Percentiles rank a stretch among this genome's conserved stretches.
Evolutionary conservation across 2,113 vertebrate genomes (phyloP).

Genomic region (Rhinoptilus africanus): DNA sequence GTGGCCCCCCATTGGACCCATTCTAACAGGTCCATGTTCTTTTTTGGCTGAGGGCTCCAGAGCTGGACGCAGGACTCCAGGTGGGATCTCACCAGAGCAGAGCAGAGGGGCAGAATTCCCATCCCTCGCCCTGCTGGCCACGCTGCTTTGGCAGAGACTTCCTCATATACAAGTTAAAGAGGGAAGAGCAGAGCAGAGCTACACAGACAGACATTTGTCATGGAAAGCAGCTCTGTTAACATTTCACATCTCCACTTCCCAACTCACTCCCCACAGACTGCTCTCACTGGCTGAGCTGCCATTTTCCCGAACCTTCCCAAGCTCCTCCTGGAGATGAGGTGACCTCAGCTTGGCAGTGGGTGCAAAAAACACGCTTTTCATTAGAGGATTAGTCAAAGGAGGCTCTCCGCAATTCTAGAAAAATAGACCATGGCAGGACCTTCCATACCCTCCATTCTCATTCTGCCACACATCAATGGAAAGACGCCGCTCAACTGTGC

Average conservation of each 20-base stretch:
- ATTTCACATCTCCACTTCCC: not conserved
- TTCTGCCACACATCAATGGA: not conserved
- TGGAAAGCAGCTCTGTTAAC: not conserved
- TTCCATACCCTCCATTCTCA: not conserved
- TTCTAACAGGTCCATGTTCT: too few relatives aligned
- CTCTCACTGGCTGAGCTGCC: not conserved
- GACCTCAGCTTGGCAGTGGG: not conserved
- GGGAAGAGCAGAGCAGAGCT: not conserved
- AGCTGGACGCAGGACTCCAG: too few relatives aligned
- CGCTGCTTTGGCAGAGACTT: not conserved
- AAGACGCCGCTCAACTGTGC: not conserved
- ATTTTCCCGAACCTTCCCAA: not conserved
- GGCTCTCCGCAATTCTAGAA: not conserved
- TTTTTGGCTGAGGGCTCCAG: too few relatives aligned
- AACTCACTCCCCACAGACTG: not conserved
- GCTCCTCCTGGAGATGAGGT: fast-evolving
- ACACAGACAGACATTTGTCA: too few relatives aligned
- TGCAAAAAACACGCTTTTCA: not conserved
- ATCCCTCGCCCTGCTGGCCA: too few relatives aligned
- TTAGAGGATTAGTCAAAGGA: not conserved
- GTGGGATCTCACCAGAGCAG: too few relatives aligned
- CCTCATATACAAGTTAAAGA: not conserved
- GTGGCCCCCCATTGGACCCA: too few relatives aligned
- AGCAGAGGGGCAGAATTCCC: too few relatives aligned
- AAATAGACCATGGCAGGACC: fast-evolving